Base-by-base conservation (phyloP, 2,113 vertebrate species). In the Chrysemys picta region DNA sequence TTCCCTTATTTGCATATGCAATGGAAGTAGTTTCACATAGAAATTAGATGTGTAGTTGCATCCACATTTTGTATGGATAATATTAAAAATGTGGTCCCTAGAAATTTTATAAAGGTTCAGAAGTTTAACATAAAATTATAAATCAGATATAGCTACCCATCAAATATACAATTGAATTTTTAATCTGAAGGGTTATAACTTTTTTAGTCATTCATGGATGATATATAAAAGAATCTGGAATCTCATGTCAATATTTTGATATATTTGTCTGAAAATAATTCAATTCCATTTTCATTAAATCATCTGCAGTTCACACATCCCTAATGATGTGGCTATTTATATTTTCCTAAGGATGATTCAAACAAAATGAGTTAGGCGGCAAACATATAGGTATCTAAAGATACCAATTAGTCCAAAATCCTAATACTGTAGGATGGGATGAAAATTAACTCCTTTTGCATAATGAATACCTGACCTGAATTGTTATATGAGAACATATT, bases 1-100 rank as follows among this genome's bases (percentile, higher is more conserved):
- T 89, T 96, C 88, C 50, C 80, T 31, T 82, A 90, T 92, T 81
- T 91, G 79, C 69, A 80, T 42, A 75, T 80, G 65, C 24, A 89
- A 49, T 62, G 57, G 82, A 91, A 95, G 88, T 10, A 82, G 81
- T 76, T 91, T 75, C 47, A 76, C 17, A 53, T 72, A 91, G 1
- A 81, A 91, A 87, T 87, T 57, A 50, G 65, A 91, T 45, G 1
- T 81, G 17, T 62, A 92, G 65, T 31, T 91, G 24, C 54, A 75
- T 3, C n/a, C 42, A 65, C 6, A 80, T 82, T 75, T n/a, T 65
- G 10, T 52, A 38, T 93, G 21, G 62, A 89, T 82, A 93, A 87
- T 4, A 84, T 76, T 31, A 93, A 92, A 88, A 93, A 65, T 10
- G 52, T 65, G 80, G 10, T 6, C 25, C 38, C 31, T 50, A 52